Percentiles rank a stretch among this genome's conserved stretches.
phyloP scores from a whole-genome alignment of 1,140 invertebrate genomes.

The Gyrodactylus salaris region DNA sequence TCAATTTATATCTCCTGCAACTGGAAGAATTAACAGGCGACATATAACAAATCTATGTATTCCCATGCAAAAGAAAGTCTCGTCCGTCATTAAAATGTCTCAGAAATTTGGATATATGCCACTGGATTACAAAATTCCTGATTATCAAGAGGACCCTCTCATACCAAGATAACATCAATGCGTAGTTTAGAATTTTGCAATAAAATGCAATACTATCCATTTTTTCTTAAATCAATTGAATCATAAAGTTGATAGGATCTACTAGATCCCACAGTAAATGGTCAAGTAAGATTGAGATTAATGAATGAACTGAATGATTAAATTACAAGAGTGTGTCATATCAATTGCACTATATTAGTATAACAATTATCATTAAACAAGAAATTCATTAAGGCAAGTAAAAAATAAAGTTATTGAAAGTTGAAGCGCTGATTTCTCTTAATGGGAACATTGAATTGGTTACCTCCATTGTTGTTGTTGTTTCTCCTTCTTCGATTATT shows the following conservation, averaged over 20 bases:
- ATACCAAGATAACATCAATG: not conserved
- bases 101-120: not conserved
- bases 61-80: not conserved
- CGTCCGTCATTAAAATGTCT: not conserved
- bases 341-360: too few species aligned
- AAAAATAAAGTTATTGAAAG: too few species aligned
- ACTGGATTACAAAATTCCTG: not conserved
- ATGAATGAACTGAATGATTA: not conserved
- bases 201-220: not conserved
- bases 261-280: not conserved
- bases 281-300: not conserved
- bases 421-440: too few species aligned
- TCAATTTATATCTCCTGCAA: not conserved
- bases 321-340: too few species aligned
- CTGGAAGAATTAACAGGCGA: not conserved
- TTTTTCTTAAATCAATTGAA: not conserved
- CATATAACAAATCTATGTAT: not conserved
- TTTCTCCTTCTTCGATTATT: too few species aligned
- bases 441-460: too few species aligned
- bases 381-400: too few species aligned
- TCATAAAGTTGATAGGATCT: not conserved
- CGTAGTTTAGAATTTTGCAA: not conserved
- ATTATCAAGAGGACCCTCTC: not conserved
- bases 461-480: too few species aligned
- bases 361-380: too few species aligned